Evolutionary conservation across 2,888 invertebrate genomes (phyloP), one percentile per base, ranked within the genome.

Genomic region (Plebejus anna): DNA sequence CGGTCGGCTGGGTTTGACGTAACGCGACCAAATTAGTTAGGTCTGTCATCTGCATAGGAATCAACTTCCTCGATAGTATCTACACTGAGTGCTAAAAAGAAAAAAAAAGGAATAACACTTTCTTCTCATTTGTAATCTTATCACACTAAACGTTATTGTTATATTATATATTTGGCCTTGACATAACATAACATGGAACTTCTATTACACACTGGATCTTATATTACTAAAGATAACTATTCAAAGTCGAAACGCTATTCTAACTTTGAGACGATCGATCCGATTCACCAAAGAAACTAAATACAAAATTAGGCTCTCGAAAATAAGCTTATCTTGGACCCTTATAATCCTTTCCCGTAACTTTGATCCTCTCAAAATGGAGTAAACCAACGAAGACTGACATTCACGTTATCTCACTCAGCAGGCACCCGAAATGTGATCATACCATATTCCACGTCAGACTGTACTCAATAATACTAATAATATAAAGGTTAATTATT

Each of bases 271-370:
- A 57, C 71, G 38, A 75, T 76, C 28, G 75, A 75, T 22, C 55
- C 75, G 55, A 84, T 85, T 84, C 82, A 84, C 86, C 87, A 86
- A 87, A 85, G 85, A 85, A 87, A 85, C 86, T 86, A 84, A 87
- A 85, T 87, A 90, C 88, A 88, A 90, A 90, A 90, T 91, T 89
- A 89, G 88, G 87, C 85, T 89, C 88, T 88, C 86, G 86, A 89
- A 90, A 91, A 90, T 89, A 88, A 89, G 89, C 89, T 92, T 91
- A 91, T 92, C 92, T 90, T 88, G 87, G 89, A 91, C 92, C 92
- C 92, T 92, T 91, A 92, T 92, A 92, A 92, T 92, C 92, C 91
- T 84, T 85, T 85, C 85, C 89, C 90, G 87, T 90, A 90, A 92
- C 90, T 91, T 91, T 91, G 91, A 90, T 90, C 92, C 90, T 84